Base-by-base conservation (phyloP, 2,888 invertebrate genomes). In the Leucania comma region DNA sequence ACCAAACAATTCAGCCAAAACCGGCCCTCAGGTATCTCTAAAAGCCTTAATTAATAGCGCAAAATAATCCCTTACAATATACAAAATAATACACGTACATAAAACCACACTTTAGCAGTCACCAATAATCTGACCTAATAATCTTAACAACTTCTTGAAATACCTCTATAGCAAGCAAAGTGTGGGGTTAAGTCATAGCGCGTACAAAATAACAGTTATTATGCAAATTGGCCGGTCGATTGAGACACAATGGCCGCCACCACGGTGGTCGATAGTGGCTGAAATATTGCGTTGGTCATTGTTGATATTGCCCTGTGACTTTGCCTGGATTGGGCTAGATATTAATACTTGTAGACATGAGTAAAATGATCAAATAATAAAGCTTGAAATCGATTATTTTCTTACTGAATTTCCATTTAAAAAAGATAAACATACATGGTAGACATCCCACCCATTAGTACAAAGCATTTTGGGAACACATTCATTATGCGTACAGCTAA, bases 161-260 rank as follows among this genome's bases (percentile, higher is more conserved):
- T 80, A 73, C 69, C 65, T 57, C 32, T 38, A 35, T 29, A 38
- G 64, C 54, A 29, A 56, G 50, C 51, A 59, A 76, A 80, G 68
- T 70, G 65, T 65, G 63, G 65, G 81, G 63, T 74, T 56, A 70
- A 73, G 74, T 70, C 76, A 65, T 56, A 66, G 71, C 68, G 78
- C 72, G 72, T 63, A 80, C 75, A 68, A 80, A 87, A 86, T 87
- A 81, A 82, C 86, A 66, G 86, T 84, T 83, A 87, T 87, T 87
- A 87, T 87, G 87, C 84, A 87, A 87, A 87, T 85, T 74, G 81
- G 61, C 24, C 75, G 72, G 81, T 72, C 80, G 82, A 86, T 85
- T 87, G 84, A 86, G 86, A 82, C 80, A 83, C 83, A 82, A 80
- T 83, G 72, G 73, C 68, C 51, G 70, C 59, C 75, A 57, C 78